Conservation (phyloP, 2,113 vertebrate species). For the Phrynocephalus versicolor region DNA sequence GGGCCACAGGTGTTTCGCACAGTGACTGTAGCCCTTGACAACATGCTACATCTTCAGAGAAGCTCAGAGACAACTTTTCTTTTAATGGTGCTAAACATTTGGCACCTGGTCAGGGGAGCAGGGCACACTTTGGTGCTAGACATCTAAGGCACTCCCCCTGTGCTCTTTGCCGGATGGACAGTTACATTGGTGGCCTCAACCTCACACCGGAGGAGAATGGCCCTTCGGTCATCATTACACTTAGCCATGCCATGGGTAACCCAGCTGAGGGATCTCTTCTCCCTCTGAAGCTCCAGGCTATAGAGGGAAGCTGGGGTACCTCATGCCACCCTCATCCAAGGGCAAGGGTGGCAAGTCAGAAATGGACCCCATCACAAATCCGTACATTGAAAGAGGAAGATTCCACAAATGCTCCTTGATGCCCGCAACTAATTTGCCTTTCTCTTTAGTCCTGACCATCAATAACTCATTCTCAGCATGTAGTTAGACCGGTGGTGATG, state of each 20-base stretch:
- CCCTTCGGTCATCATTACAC: not conserved
- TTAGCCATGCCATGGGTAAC: not conserved
- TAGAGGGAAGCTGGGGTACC: not conserved
- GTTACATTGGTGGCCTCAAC: not conserved
- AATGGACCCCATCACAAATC: not conserved
- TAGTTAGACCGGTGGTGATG: no score
- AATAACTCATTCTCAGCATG: rapidly evolving
- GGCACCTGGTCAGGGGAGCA: not conserved
- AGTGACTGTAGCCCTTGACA: no score
- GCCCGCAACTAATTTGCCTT: not conserved
- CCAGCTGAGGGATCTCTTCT: not conserved
- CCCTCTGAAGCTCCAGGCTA: not conserved
- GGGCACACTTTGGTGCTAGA: not conserved
- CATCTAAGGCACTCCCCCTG: no score
- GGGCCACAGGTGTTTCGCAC: no score
- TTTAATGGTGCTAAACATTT: not conserved
- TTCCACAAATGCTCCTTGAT: not conserved
- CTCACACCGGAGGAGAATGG: not conserved
- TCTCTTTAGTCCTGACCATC: not conserved
- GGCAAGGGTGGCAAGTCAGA: not conserved
- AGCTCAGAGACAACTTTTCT: not conserved
- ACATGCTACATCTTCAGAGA: not conserved
- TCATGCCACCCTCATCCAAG: not conserved
- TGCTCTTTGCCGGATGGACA: not conserved
- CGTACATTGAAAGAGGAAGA: not conserved